Conservation (phyloP, 1,140 invertebrate species). For the Drosophila littoralis region DNA sequence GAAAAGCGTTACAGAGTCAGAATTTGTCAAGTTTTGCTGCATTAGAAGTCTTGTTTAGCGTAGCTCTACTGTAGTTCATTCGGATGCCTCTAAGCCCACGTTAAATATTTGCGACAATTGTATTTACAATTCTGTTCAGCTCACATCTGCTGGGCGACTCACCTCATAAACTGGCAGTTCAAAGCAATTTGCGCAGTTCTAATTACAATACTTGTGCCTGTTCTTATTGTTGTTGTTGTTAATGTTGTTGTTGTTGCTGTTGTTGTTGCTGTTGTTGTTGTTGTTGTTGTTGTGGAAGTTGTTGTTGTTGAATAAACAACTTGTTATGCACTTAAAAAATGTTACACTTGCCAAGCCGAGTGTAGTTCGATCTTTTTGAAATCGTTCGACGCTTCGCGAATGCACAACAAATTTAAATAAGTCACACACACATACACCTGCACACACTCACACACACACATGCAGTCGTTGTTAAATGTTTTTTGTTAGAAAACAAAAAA, state of each 20-base stretch:
- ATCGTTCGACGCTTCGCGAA: conserved; percentile 54
- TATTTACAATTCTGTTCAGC: conserved; percentile 19
- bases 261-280: conserved; percentile 23
- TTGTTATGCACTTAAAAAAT: conserved; percentile 29
- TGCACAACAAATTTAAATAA: conserved; percentile 74
- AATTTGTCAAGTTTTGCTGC: not conserved
- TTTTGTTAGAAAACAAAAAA: conserved; percentile 20
- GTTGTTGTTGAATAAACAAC: conserved; percentile 36
- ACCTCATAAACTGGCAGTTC: conserved; percentile 50
- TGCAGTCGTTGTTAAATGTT: conserved; percentile 50
- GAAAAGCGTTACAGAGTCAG: conserved; percentile 29
- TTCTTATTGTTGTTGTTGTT: conserved; percentile 27
- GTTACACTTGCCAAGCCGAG: conserved; percentile 56
- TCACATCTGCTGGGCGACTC: conserved; percentile 11
- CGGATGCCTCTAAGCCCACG: conserved; percentile 6
- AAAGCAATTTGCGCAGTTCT: conserved; percentile 74
- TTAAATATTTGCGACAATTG: conserved; percentile 10
- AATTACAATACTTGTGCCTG: conserved; percentile 54
- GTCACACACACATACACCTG: conserved; percentile 43
- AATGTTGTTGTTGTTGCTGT: conserved; percentile 13
- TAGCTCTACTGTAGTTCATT: conserved; percentile 26
- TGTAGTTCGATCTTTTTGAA: conserved; percentile 38
- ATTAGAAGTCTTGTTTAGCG: conserved; percentile 9
- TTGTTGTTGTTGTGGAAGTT: conserved; percentile 26
- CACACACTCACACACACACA: conserved; percentile 2